Base-by-base conservation (phyloP, 2,888 invertebrate species). In the Eudasyphora cyanicolor region DNA sequence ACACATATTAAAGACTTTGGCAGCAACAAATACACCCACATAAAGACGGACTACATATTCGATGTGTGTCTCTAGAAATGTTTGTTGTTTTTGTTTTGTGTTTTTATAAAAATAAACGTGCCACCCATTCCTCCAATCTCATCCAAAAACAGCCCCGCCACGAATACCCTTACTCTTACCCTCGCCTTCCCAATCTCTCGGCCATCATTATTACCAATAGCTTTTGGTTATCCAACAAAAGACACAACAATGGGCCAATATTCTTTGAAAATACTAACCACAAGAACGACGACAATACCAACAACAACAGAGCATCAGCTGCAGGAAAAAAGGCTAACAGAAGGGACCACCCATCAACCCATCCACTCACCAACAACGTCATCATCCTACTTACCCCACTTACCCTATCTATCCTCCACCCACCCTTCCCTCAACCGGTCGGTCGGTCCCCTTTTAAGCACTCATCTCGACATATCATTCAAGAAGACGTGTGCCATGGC, bases 21-120 rank as follows among this genome's bases (percentile, higher is more conserved):
- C 38, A 67, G 14, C 42, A 69, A 49, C 69, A 69, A 77, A 82
- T n/a, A n/a, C 77, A 29, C 77, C 77, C 69, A 82, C 77, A 49
- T 10, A 21, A n/a, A 21, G n/a, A 19, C 24, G n/a, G 21, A n/a
- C n/a, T n/a, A n/a, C n/a, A n/a, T n/a, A n/a, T n/a, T n/a, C n/a
- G 62, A 42, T 64, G 57, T 64, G 57, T 27, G 60, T 67, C 67
- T 24, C 27, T 60, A 29, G 60, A 60, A 27, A 60, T 60, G 29
- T 60, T 35, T 24, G 32, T 42, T 64, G 35, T 64, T 64, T 62
- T 64, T 64, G 38, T 64, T 27, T 57, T 57, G 57, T 57, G 4
- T 27, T 67, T 67, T 24, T 67, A 42, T 35, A 42, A 67, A 67
- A 67, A 67, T 67, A 67, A 67, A 42, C 42, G 19, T 67, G 42